Percentiles rank a stretch among this genome's conserved stretches.
Evolutionary conservation across 2,797 vertebrate species (phyloP).

Genomic region (Aselliscus stoliczkanus): DNA sequence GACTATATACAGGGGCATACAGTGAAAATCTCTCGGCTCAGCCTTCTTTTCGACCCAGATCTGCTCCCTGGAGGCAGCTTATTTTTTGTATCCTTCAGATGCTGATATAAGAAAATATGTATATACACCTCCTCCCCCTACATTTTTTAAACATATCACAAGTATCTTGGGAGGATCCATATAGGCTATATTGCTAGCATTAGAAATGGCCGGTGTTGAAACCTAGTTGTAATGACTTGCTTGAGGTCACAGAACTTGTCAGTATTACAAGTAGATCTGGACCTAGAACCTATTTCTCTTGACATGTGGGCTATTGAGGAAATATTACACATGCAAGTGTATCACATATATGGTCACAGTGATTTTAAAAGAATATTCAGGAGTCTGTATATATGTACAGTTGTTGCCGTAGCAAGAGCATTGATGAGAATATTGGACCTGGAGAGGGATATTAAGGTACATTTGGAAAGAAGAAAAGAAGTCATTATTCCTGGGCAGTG

Average conservation of each 20-base stretch:
- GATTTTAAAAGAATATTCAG: slow-evolving; percentile 21
- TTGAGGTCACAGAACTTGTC: neutral
- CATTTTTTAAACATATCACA: neutral
- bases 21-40: neutral
- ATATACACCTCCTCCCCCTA: no score
- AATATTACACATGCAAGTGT: neutral
- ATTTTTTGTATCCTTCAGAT: neutral
- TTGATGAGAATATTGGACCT: neutral
- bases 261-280: neutral
- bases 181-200: neutral
- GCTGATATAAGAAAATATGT: neutral
- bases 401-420: neutral
- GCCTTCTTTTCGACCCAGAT: neutral
- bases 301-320: neutral
- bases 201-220: slow-evolving; percentile 24
- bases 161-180: neutral
- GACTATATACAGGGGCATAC: neutral
- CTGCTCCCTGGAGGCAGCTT: neutral
- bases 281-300: neutral
- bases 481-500: neutral
- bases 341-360: neutral
- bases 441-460: neutral
- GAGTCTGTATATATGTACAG: neutral
- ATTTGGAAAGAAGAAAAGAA: neutral
- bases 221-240: slow-evolving; percentile 1